phyloP scores from a whole-genome alignment of 1,140 invertebrate genomes.

The Lepidostoma basale region DNA sequence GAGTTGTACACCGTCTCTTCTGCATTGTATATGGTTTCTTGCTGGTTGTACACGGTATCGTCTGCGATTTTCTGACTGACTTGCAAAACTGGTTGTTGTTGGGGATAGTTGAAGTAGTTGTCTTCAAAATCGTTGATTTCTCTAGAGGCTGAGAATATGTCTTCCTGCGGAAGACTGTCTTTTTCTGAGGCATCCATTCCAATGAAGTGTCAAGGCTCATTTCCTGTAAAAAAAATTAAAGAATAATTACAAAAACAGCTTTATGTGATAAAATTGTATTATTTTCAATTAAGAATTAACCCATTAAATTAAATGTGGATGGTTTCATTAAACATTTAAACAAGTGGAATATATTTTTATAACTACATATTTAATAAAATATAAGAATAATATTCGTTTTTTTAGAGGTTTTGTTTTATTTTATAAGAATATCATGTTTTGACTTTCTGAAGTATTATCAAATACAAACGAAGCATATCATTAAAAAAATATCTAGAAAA shows the following conservation, averaged over 20 bases:
- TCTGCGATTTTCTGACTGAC: not conserved
- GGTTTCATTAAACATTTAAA: not conserved
- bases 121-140: conserved; percentile 11
- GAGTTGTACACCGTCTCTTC: not conserved
- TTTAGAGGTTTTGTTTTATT: no score
- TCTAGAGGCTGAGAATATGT: not conserved
- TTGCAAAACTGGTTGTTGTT: not conserved
- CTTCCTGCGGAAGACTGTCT: not conserved
- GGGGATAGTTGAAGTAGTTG: conserved; percentile 6
- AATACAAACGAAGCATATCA: no score
- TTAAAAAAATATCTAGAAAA: no score
- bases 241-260: not conserved
- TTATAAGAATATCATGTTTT: no score
- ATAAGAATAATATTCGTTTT: not conserved
- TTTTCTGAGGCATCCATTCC: conserved; percentile 4
- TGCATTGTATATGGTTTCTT: not conserved
- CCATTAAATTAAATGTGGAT: not conserved
- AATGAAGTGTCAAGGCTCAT: conserved; percentile 4
- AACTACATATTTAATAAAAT: not conserved
- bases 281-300: no score
- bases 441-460: no score
- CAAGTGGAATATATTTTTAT: not conserved
- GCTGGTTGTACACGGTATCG: not conserved
- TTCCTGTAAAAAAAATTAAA: conserved; percentile 15
- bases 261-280: not conserved